Percentiles rank a stretch among this genome's conserved stretches.
Conservation (phyloP, 1,140 invertebrate genomes). For the Rhagoletis zephyria region DNA sequence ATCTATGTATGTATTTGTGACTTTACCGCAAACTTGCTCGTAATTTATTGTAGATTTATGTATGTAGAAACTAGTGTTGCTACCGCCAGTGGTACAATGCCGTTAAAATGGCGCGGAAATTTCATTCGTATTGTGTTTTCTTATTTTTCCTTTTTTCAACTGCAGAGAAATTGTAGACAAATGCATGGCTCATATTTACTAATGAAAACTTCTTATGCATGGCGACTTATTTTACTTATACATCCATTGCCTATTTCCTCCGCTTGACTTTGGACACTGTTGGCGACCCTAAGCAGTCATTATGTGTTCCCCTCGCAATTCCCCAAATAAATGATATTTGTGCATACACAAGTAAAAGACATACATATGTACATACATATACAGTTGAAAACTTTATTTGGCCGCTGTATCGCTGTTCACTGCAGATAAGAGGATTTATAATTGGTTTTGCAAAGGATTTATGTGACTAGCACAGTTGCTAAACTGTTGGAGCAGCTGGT, state of each 20-base stretch:
- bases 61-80: background rate
- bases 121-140: background rate
- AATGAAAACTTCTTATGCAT: too few species aligned
- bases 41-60: background rate
- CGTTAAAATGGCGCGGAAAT: background rate
- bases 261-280: conserved; percentile 2
- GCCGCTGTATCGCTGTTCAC: background rate
- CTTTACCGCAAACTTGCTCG: background rate
- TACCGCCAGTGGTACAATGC: background rate
- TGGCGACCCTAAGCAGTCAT: background rate
- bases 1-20: too few species aligned
- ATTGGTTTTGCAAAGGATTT: conserved; percentile 18
- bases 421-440: conserved; percentile 48
- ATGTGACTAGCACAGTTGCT: conserved; percentile 26
- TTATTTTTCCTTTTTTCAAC: too few species aligned
- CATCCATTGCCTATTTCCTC: background rate
- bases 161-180: too few species aligned
- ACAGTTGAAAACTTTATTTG: background rate
- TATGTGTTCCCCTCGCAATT: background rate
- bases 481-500: background rate
- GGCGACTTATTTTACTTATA: background rate
- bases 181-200: too few species aligned
- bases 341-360: too few species aligned
- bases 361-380: background rate
- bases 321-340: background rate